phyloP scores from a whole-genome alignment of 2,797 vertebrate genomes.

The Eulemur albifrons region DNA sequence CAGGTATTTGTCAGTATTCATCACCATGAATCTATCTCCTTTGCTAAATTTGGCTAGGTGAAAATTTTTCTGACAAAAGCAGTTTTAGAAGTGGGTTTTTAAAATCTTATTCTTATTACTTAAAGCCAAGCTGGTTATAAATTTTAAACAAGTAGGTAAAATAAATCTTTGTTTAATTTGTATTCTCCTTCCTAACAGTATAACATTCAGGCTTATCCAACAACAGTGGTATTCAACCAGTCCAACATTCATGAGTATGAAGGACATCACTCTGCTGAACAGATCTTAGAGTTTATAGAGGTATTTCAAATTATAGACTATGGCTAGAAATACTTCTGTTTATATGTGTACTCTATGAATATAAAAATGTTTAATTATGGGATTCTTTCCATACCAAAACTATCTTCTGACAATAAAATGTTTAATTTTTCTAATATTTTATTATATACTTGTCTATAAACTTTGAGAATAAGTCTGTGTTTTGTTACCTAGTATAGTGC shows the following conservation, averaged over 20 bases:
- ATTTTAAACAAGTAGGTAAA: conserved; percentile 44
- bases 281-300: conserved; percentile 97
- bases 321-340: background rate
- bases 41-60: background rate
- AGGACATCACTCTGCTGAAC: conserved; percentile 95
- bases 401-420: conserved; percentile 1
- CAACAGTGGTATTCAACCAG: conserved; percentile 96
- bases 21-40: background rate
- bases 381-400: background rate
- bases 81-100: conserved; percentile 8
- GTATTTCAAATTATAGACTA: conserved; percentile 79
- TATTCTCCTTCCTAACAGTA: conserved; percentile 87
- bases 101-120: background rate
- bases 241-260: conserved; percentile 95
- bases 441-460: background rate
- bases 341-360: background rate
- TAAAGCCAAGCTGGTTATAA: background rate
- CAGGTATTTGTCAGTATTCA: background rate
- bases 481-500: background rate
- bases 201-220: conserved; percentile 96
- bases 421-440: background rate
- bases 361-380: background rate
- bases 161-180: conserved; percentile 11
- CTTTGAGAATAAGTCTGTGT: background rate
- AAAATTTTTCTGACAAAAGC: background rate